These are phyloP conservation scores for Drosophila greeni DNA, from an alignment of 2,888 invertebrate genomes.

Conservation along the genomic window DNA sequence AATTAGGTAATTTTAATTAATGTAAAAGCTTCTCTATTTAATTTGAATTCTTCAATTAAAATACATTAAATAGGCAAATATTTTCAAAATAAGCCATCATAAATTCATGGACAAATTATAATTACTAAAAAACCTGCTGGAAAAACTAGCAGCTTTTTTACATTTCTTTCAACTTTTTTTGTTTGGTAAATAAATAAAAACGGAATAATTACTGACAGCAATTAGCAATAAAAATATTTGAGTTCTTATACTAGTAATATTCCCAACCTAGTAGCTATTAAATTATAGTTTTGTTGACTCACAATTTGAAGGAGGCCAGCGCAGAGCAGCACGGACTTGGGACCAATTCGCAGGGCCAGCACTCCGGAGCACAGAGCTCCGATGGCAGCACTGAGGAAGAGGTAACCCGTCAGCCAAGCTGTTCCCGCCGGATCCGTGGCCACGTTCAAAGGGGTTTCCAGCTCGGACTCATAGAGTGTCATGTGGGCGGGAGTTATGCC, in stretches of 20 bases:
- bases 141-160: background rate
- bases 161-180: too few relatives aligned
- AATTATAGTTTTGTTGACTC: constrained; percentile 37
- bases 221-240: too few relatives aligned
- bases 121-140: background rate
- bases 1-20: background rate
- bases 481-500: constrained; percentile 75
- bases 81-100: background rate
- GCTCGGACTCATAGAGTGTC: constrained; percentile 65
- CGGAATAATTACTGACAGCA: background rate
- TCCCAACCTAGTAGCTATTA: background rate
- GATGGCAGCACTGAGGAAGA: constrained; percentile 71
- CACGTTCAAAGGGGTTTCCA: constrained; percentile 62
- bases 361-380: constrained; percentile 71
- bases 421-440: constrained; percentile 61
- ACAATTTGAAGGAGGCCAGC: constrained; percentile 76
- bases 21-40: too few relatives aligned
- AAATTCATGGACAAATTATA: background rate
- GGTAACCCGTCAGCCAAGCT: constrained; percentile 66
- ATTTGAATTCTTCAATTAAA: background rate
- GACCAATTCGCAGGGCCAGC: constrained; percentile 67
- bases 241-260: too few relatives aligned
- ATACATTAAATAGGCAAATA: background rate
- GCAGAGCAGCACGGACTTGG: constrained; percentile 67
- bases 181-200: background rate